Evolutionary conservation across 2,113 vertebrate genomes (phyloP).

Genomic region (Circaetus cinerascens): DNA sequence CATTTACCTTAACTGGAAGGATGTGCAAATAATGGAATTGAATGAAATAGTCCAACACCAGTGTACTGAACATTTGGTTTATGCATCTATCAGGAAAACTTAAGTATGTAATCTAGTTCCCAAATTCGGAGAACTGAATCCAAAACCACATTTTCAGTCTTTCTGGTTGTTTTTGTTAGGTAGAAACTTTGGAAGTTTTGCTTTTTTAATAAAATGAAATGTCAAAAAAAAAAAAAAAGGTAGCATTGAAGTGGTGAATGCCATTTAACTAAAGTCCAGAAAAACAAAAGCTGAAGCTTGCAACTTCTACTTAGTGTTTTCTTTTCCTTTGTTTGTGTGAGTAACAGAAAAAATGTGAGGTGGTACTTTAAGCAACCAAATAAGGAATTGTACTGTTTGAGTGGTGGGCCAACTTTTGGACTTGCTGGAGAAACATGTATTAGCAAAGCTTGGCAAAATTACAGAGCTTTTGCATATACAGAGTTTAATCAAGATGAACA

Average conservation of each 20-base stretch:
- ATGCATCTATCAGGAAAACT: not conserved
- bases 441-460: not conserved
- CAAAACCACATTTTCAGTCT: not conserved
- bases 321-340: not conserved
- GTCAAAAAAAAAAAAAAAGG: not conserved
- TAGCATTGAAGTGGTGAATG: not conserved
- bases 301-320: not conserved
- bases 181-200: not conserved
- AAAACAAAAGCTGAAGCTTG: not conserved
- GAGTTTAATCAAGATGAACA: not conserved
- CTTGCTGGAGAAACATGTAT: not conserved
- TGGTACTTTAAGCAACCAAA: not conserved
- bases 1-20: not conserved
- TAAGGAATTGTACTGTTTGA: not conserved
- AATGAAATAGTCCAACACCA: not conserved
- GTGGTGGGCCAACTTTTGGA: not conserved
- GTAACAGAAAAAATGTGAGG: not conserved
- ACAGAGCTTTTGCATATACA: not conserved
- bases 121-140: not conserved
- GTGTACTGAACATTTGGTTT: not conserved
- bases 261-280: not conserved
- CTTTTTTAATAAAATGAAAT: not conserved
- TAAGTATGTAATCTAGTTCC: not conserved
- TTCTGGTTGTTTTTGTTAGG: not conserved
- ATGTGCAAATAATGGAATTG: not conserved